Percentiles rank a stretch among this genome's conserved stretches.
phyloP scores from a whole-genome alignment of 2,888 invertebrate genomes.

The Eristalinus aeneus region DNA sequence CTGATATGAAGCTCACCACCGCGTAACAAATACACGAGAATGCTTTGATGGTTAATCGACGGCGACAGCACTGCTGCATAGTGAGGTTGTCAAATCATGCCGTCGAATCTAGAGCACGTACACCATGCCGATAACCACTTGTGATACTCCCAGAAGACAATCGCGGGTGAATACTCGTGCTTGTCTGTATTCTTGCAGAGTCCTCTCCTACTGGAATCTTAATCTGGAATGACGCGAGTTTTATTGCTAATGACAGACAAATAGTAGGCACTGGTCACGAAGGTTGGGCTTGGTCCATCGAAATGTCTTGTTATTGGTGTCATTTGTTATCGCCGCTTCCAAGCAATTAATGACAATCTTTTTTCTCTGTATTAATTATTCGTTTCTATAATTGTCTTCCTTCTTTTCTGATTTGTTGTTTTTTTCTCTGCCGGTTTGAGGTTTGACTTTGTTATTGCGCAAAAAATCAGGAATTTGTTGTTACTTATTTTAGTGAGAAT shows the following conservation, averaged over 20 bases:
- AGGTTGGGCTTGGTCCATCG: slow-evolving; percentile 22
- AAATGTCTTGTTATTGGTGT: slow-evolving; percentile 15
- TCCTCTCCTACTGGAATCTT: neutral
- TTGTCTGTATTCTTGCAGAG: neutral
- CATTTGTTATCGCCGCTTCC: slow-evolving; percentile 20
- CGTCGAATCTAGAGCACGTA: slow-evolving; percentile 18
- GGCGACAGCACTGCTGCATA: neutral
- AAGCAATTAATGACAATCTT: neutral
- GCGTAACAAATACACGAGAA: neutral
- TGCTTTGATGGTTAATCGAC: neutral
- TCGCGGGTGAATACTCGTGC: neutral
- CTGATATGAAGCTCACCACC: neutral
- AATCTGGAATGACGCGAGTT: neutral
- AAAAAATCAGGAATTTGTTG: neutral
- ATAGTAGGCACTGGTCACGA: neutral
- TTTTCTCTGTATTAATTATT: neutral
- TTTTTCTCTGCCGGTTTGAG: neutral
- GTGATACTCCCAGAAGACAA: neutral
- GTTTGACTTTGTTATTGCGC: neutral
- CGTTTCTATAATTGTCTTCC: neutral
- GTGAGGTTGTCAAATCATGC: neutral
- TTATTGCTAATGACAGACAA: neutral
- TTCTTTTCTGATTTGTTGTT: neutral
- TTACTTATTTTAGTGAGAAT: neutral
- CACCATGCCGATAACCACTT: neutral